Evolutionary conservation across 2,888 invertebrate species (phyloP).

Genomic region (Ochropacha duplaris): DNA sequence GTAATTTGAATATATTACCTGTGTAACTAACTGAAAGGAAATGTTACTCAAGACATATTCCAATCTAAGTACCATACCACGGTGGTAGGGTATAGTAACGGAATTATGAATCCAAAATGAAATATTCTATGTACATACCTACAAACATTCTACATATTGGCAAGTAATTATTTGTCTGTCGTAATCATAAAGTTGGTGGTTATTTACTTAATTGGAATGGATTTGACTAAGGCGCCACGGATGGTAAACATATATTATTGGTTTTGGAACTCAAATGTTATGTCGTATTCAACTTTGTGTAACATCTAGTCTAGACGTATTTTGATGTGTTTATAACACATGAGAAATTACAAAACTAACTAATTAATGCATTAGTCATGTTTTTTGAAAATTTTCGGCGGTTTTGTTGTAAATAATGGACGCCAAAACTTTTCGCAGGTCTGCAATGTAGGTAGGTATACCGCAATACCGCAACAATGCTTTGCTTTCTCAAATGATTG

Average conservation of each 20-base stretch:
- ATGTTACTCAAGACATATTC: slow-evolving; percentile 3
- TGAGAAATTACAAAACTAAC: neutral
- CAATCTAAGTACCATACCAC: no score
- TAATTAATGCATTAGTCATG: neutral
- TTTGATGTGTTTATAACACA: neutral
- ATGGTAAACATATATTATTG: neutral
- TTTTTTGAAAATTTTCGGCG: neutral
- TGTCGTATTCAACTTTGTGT: neutral
- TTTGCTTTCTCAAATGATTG: slow-evolving; percentile 10
- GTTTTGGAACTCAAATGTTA: neutral
- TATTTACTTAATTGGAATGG: neutral
- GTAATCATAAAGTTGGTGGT: neutral
- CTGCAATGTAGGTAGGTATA: neutral
- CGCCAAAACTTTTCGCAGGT: neutral
- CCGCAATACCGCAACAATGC: slow-evolving; percentile 14
- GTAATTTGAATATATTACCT: slow-evolving; percentile 44
- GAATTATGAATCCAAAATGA: neutral
- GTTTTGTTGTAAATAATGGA: neutral
- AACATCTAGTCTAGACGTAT: neutral
- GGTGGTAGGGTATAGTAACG: no score
- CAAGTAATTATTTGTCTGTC: neutral
- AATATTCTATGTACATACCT: neutral
- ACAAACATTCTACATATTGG: neutral
- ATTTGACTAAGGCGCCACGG: neutral
- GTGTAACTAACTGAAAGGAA: slow-evolving; percentile 22